These are phyloP conservation scores for Acleris literana DNA, from an alignment of 2,888 invertebrate species.

Conservation along the genomic window DNA sequence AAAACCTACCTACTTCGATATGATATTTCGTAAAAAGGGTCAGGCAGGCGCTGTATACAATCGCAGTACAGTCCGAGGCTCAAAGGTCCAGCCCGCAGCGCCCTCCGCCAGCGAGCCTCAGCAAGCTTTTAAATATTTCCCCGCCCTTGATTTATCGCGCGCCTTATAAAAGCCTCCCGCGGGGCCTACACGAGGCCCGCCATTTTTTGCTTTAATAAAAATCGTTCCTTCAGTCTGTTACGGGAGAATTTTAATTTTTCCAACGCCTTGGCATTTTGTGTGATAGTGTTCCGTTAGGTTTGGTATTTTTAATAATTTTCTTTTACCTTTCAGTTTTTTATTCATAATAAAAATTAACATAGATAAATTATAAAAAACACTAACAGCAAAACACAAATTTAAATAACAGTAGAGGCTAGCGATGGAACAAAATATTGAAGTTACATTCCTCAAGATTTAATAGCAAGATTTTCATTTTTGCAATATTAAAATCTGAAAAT, in stretches of 20 bases:
- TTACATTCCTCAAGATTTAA: no score
- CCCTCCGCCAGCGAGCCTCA: constrained; percentile 37
- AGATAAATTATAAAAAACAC: no score
- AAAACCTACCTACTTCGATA: no score
- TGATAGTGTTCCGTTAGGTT: constrained; percentile 16
- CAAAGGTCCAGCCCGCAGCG: constrained; percentile 29
- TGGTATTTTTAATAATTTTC: constrained; percentile 14
- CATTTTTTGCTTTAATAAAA: constrained; percentile 41
- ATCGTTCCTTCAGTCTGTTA: constrained; percentile 34
- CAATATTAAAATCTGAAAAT: background rate
- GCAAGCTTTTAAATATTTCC: constrained; percentile 44
- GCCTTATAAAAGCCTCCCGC: constrained; percentile 41
- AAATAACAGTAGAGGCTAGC: no score
- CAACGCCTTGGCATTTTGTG: constrained; percentile 22
- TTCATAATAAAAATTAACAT: no score
- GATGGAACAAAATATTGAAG: no score
- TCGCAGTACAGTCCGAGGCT: background rate
- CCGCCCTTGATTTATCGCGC: constrained; percentile 41
- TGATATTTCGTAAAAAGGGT: no score
- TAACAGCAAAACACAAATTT: no score
- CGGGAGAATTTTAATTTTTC: constrained; percentile 36
- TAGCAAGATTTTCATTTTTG: background rate
- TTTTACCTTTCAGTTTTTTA: background rate
- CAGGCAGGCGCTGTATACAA: no score
- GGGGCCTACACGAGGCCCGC: constrained; percentile 28